A percentile compares a stretch with the other conserved stretches of the same genome.
phyloP scores from a whole-genome alignment of 2,888 invertebrate genomes.

The Tromatobia lineatoria region DNA sequence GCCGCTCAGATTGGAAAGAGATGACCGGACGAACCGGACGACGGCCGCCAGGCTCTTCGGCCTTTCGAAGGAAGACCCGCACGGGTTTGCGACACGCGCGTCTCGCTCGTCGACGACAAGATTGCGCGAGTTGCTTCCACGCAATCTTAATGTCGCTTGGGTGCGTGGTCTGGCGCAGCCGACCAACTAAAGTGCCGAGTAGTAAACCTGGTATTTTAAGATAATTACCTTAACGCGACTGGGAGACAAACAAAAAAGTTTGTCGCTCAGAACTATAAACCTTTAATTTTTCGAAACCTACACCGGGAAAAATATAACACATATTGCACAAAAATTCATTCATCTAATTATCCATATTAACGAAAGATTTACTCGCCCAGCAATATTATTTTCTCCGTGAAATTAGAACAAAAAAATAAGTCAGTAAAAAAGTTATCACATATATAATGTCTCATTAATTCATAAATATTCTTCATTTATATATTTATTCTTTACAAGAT shows the following conservation, averaged over 20 bases:
- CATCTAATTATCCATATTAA: too few relatives aligned
- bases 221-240: conserved; percentile 40
- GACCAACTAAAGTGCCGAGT: conserved; percentile 32
- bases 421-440: too few relatives aligned
- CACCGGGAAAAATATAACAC: too few relatives aligned
- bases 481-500: too few relatives aligned
- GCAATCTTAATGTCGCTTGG: conserved; percentile 42
- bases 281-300: neutral
- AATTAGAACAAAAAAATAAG: too few relatives aligned
- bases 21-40: neutral
- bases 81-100: conserved; percentile 37
- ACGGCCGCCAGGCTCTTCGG: neutral
- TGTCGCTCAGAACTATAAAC: neutral
- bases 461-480: too few relatives aligned
- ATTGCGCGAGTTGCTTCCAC: conserved; percentile 47
- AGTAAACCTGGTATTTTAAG: conserved; percentile 40
- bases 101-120: conserved; percentile 22
- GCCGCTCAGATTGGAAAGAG: conserved; percentile 12
- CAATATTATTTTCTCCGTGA: too few relatives aligned
- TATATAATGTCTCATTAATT: too few relatives aligned
- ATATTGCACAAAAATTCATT: too few relatives aligned
- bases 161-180: conserved; percentile 18
- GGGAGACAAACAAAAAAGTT: conserved; percentile 8
- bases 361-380: too few relatives aligned
- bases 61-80: conserved; percentile 30